Evolutionary conservation across 2,888 invertebrate species (phyloP), one percentile per base, ranked within the genome.

Genomic region (Lepidochitona cinerea): DNA sequence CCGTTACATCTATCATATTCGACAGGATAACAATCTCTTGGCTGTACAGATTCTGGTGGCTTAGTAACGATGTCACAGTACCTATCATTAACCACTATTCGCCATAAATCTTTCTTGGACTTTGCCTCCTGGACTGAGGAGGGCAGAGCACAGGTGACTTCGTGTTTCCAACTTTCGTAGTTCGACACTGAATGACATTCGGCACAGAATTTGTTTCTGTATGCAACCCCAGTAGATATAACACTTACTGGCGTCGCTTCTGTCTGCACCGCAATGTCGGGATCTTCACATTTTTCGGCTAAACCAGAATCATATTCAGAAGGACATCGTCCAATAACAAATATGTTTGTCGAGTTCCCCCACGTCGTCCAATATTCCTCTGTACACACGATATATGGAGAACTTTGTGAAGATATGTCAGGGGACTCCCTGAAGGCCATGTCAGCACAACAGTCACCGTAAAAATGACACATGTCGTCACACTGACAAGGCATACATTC

Each of bases 361-460:
- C 49, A 49, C 23, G 2, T 49, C 4, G 49, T 7, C 49, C 49
- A 49, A 7, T 49, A 49, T 23, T 49, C 49, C 7, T 23, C n/a
- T 49, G 49, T n/a, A 49, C 49, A 49, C 3, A 23, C 18, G 1
- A 49, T 23, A 7, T 23, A n/a, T 18, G 49, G 49, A 49, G 49
- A 49, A 18, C n/a, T 18, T n/a, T n/a, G n/a, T 18, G 49, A 49
- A 18, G 49, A 23, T 2, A 49, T 5, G 49, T 49, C 4, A 36
- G 35, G 29, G 0, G 65, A 33, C 29, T 66, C 26, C 9, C 65
- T 64, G 49, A 80, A 32, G 7, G 70, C 73, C 33, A 69, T 52
- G 37, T 80, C 80, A 0, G 80, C 79, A 49, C 80, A 80, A 41
- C 80, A 80, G 67, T 80, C 80, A 14, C 72, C 75, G 37, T 74